Conservation (phyloP, 2,888 invertebrate species). For the Drosophila neonasuta region DNA sequence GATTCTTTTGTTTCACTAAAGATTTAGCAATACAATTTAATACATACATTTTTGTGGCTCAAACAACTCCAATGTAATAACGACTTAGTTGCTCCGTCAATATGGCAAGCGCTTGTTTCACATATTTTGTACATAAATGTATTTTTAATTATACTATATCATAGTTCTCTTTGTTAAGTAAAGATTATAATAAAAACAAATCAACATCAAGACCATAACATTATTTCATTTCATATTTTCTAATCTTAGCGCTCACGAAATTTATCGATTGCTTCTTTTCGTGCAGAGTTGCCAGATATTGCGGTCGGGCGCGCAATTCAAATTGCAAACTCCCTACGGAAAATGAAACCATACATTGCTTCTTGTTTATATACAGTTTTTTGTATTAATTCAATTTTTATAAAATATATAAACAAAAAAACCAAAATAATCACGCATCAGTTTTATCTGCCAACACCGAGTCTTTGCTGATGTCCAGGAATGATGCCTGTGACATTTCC, state of each 20-base stretch:
- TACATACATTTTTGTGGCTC: conserved; percentile 34
- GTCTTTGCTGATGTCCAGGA: conserved; percentile 81
- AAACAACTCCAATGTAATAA: conserved; percentile 15
- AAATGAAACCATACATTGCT: too few species aligned
- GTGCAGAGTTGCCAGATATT: background rate
- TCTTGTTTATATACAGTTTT: too few species aligned
- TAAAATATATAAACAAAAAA: background rate
- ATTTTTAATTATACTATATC: conserved; percentile 44
- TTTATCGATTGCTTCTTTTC: too few species aligned
- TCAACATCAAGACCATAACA: background rate
- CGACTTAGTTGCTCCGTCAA: conserved; percentile 20
- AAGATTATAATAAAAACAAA: conserved; percentile 24
- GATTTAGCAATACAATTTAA: conserved; percentile 13
- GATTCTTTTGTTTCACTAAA: background rate
- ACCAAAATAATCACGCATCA: conserved; percentile 25
- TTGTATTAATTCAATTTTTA: background rate
- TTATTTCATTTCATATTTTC: background rate
- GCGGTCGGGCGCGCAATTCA: too few species aligned
- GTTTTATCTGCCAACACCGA: conserved; percentile 62
- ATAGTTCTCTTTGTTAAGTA: conserved; percentile 53
- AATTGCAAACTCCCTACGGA: too few species aligned
- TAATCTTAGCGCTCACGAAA: background rate
- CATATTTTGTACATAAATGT: conserved; percentile 63
- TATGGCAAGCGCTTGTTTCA: conserved; percentile 36
- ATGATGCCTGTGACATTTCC: conserved; percentile 82